Percentiles rank a stretch among this genome's conserved stretches.
Conservation (phyloP, 2,113 vertebrate species). For the Leptobrachium leishanense region DNA sequence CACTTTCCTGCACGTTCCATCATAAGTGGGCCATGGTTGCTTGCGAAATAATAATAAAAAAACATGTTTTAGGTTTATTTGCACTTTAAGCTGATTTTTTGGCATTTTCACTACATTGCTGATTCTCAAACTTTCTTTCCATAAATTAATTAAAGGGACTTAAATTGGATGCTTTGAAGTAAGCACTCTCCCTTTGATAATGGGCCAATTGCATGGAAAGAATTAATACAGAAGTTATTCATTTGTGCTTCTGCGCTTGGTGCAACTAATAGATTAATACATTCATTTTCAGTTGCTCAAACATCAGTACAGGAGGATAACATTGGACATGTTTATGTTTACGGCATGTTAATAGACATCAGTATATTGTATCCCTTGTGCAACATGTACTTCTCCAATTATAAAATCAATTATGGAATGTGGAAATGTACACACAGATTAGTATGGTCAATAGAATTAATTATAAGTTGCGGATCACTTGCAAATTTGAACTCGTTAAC, state of each 20-base stretch:
- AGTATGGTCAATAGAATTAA: no score
- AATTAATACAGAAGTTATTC: constrained; percentile 33
- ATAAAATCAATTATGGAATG: no score
- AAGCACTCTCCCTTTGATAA: constrained; percentile 36
- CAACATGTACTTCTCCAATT: no score
- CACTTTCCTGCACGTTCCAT: neutral
- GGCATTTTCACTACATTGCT: constrained; percentile 27
- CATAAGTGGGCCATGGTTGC: neutral
- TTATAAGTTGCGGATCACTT: no score
- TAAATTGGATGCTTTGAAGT: constrained; percentile 31
- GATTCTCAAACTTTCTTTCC: constrained; percentile 20
- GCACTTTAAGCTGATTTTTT: neutral
- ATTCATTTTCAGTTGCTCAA: constrained; percentile 25
- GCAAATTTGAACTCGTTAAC: no score
- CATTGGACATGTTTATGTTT: constrained; percentile 6
- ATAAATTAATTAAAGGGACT: constrained; percentile 24
- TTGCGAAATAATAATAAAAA: neutral
- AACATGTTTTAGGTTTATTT: neutral
- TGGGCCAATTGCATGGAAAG: constrained; percentile 35
- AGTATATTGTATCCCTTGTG: neutral
- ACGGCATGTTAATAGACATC: constrained; percentile 1
- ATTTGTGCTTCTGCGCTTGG: constrained; percentile 28
- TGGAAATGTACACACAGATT: no score
- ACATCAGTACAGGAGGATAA: constrained; percentile 11
- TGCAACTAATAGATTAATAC: constrained; percentile 29